phyloP scores from a whole-genome alignment of 2,797 vertebrate genomes.

The Urosaurus nigricauda region DNA sequence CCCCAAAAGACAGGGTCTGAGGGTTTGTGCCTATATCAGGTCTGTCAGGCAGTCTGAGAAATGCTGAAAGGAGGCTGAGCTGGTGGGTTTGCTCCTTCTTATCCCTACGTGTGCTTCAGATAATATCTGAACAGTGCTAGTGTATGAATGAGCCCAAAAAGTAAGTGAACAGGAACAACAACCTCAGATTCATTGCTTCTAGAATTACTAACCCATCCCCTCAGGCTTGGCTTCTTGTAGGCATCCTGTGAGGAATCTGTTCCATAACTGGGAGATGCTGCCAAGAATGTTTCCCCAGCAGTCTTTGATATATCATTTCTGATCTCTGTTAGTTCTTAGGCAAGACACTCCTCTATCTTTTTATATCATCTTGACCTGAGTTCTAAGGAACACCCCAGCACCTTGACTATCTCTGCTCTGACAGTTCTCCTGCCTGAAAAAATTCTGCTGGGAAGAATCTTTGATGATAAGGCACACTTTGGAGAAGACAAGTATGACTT shows the following conservation, averaged over 20 bases:
- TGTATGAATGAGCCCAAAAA: too few relatives aligned
- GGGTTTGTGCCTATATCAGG: not conserved
- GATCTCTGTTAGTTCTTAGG: conserved; percentile 53
- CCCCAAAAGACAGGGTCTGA: too few relatives aligned
- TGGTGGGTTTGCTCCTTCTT: not conserved
- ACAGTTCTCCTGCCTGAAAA: conserved; percentile 39
- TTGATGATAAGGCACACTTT: conserved; percentile 66
- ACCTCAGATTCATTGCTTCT: not conserved
- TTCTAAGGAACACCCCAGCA: conserved; percentile 53
- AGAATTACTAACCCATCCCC: not conserved
- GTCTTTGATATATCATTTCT: conserved; percentile 60
- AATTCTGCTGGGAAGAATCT: conserved; percentile 61
- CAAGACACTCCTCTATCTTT: conserved; percentile 55
- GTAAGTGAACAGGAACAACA: not conserved
- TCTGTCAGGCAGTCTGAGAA: not conserved
- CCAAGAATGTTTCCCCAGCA: not conserved
- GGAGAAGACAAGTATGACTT: conserved; percentile 61
- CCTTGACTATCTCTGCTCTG: conserved; percentile 54
- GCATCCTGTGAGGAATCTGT: not conserved
- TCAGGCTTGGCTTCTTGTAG: not conserved
- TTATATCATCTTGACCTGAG: conserved; percentile 59
- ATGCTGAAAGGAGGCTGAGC: not conserved
- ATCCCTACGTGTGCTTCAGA: too few relatives aligned
- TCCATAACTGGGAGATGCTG: not conserved
- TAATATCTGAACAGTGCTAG: not conserved